These are phyloP conservation scores for Coecobrya sp. DNA, from an alignment of 2,888 invertebrate genomes.

Conservation along the genomic window DNA sequence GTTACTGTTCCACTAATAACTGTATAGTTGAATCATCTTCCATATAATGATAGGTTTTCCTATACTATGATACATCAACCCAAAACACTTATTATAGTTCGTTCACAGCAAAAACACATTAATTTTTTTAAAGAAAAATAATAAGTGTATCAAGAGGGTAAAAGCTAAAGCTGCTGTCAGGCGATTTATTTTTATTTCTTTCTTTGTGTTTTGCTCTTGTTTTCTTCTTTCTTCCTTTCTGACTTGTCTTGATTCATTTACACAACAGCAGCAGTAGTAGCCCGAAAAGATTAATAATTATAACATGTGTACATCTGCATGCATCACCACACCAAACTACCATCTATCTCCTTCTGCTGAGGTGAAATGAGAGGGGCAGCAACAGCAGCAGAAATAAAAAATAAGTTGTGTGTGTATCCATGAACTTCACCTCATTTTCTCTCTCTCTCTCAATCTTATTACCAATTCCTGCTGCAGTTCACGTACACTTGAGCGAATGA, in stretches of 20 bases:
- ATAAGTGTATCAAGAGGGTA: not conserved
- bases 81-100: slow-evolving; percentile 44
- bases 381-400: not conserved
- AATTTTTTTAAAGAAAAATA: slow-evolving; percentile 15
- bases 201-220: slow-evolving; percentile 19
- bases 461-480: slow-evolving; percentile 17
- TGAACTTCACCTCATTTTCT: slow-evolving; percentile 75
- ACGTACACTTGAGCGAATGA: not conserved
- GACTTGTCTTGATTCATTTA: slow-evolving; percentile 9
- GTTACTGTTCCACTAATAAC: slow-evolving; percentile 43
- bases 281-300: slow-evolving; percentile 54
- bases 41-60: slow-evolving; percentile 53
- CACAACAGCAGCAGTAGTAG: not conserved
- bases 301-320: slow-evolving; percentile 32
- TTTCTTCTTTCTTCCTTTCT: slow-evolving; percentile 1
- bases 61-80: not conserved
- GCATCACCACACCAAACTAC: slow-evolving; percentile 20
- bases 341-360: slow-evolving; percentile 9
- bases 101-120: slow-evolving; percentile 52
- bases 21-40: slow-evolving; percentile 37
- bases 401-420: slow-evolving; percentile 57
- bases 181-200: slow-evolving; percentile 22
- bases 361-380: not conserved
- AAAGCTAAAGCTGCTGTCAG: slow-evolving; percentile 13
- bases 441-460: slow-evolving; percentile 43